These are phyloP conservation scores for Philonicus albiceps DNA, from an alignment of 2,888 invertebrate species.

Conservation along the genomic window DNA sequence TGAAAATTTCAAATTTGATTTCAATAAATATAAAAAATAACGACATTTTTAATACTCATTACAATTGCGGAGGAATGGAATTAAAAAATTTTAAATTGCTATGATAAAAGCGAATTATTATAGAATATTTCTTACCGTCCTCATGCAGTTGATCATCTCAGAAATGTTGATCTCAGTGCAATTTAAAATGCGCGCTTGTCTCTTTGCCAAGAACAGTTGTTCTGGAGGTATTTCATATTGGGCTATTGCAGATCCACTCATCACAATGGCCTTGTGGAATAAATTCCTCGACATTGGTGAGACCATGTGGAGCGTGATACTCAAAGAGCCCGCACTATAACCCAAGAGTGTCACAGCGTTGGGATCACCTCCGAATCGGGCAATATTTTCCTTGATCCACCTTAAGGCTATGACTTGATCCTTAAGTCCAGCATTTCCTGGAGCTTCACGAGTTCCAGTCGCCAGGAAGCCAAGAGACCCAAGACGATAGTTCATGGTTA, in stretches of 20 bases:
- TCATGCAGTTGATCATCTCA: slow-evolving; percentile 70
- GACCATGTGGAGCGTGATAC: slow-evolving; percentile 66
- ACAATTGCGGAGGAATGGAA: neutral
- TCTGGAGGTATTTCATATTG: slow-evolving; percentile 66
- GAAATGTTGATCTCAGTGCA: slow-evolving; percentile 67
- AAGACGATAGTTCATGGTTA: slow-evolving; percentile 72
- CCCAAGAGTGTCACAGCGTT: slow-evolving; percentile 72
- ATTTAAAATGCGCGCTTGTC: slow-evolving; percentile 69
- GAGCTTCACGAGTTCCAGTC: slow-evolving; percentile 71
- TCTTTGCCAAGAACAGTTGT: slow-evolving; percentile 68
- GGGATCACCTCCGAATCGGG: slow-evolving; percentile 74
- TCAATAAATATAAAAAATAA: too few species aligned
- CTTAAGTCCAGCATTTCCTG: slow-evolving; percentile 75
- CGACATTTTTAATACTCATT: too few species aligned
- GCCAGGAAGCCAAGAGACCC: slow-evolving; percentile 68
- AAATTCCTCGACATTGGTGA: slow-evolving; percentile 74
- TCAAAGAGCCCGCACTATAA: slow-evolving; percentile 66
- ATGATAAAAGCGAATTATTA: neutral
- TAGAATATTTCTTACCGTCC: slow-evolving; percentile 54
- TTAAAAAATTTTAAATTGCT: neutral
- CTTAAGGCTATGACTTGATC: slow-evolving; percentile 74
- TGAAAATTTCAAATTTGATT: too few species aligned
- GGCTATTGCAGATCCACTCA: slow-evolving; percentile 71
- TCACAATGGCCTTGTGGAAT: slow-evolving; percentile 75
- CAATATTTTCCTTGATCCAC: slow-evolving; percentile 74